These are phyloP conservation scores for Aporrectodea caliginosa DNA, from an alignment of 1,140 invertebrate genomes.

Conservation along the genomic window DNA sequence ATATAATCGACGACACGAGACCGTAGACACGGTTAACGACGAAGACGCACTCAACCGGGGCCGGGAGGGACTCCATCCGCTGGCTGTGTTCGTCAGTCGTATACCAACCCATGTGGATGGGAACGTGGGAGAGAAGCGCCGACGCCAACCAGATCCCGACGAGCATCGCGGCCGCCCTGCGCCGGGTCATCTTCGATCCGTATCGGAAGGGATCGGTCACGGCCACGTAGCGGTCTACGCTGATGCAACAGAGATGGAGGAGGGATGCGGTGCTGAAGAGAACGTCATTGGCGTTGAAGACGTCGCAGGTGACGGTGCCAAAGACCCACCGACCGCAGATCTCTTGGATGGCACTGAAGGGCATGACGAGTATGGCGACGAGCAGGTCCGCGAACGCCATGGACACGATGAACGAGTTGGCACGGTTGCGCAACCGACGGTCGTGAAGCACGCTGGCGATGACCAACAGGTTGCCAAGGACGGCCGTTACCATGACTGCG, in stretches of 20 bases:
- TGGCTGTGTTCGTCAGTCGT: slow-evolving; percentile 38
- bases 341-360: slow-evolving; percentile 63
- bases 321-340: slow-evolving; percentile 72
- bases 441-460: slow-evolving; percentile 66
- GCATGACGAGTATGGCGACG: slow-evolving; percentile 71
- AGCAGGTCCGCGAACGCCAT: slow-evolving; percentile 91
- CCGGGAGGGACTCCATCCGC: not conserved
- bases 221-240: slow-evolving; percentile 67
- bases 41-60: slow-evolving; percentile 57
- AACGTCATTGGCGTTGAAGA: slow-evolving; percentile 92
- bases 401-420: slow-evolving; percentile 91
- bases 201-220: slow-evolving; percentile 55
- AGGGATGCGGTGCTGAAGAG: slow-evolving; percentile 93
- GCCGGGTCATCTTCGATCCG: slow-evolving; percentile 48
- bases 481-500: slow-evolving; percentile 69
- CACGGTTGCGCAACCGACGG: slow-evolving; percentile 72
- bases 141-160: slow-evolving; percentile 51
- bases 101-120: slow-evolving; percentile 53
- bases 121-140: slow-evolving; percentile 54
- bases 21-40: slow-evolving; percentile 85
- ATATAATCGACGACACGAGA: slow-evolving; percentile 85
- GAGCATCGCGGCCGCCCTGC: slow-evolving; percentile 50
- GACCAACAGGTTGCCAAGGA: slow-evolving; percentile 89
- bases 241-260: slow-evolving; percentile 88
- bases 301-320: slow-evolving; percentile 79